Conservation (phyloP, 2,888 invertebrate genomes). For the Caenorhabditis macrosperma region DNA sequence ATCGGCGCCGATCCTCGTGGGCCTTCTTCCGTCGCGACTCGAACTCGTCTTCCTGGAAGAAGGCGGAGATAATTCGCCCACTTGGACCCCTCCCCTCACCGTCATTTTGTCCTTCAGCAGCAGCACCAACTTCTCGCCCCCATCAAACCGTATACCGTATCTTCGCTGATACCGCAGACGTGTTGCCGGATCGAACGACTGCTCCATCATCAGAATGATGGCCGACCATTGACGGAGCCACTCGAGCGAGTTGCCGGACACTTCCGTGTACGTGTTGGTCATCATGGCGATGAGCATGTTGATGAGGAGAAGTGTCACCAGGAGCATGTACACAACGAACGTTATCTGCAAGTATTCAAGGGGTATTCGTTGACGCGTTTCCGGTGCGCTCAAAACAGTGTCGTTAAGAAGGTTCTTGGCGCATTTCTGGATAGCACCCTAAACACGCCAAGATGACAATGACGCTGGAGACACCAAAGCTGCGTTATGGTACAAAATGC, state of each 20-base stretch:
- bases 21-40: constrained; percentile 94
- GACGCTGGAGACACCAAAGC: no score
- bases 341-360: constrained; percentile 82
- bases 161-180: constrained; percentile 89
- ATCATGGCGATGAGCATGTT: constrained; percentile 99
- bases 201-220: constrained; percentile 95
- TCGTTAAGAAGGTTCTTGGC: no score
- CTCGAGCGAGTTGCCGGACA: constrained; percentile 96
- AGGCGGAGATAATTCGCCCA: not conserved
- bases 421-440: not conserved
- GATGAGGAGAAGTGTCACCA: constrained; percentile 90
- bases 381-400: no score
- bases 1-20: constrained; percentile 91
- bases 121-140: constrained; percentile 72
- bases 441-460: no score
- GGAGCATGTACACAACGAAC: constrained; percentile 96
- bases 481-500: no score
- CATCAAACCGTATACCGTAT: constrained; percentile 89
- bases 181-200: constrained; percentile 93
- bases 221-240: constrained; percentile 99
- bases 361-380: no score
- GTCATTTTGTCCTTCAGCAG: constrained; percentile 71
- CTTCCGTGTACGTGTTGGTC: constrained; percentile 98
- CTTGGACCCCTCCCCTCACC: constrained; percentile 15
- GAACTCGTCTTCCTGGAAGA: constrained; percentile 89